Percentiles rank a stretch among this genome's conserved stretches.
Evolutionary conservation across 2,113 vertebrate genomes (phyloP).

Genomic region (Electrona antarctica): DNA sequence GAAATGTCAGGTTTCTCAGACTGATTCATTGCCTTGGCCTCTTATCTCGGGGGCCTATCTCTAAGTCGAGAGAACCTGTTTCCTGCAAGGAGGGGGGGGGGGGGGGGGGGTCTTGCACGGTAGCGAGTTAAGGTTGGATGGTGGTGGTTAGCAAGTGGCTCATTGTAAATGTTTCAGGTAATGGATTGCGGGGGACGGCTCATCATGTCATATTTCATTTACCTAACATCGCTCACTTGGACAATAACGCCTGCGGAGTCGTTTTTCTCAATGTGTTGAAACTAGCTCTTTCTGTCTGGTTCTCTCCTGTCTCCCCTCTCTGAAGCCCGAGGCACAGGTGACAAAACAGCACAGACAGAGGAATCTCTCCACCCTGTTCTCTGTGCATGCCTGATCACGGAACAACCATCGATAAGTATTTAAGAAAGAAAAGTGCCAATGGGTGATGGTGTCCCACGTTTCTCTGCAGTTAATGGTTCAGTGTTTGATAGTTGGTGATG

Average conservation of each 20-base stretch:
- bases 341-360: constrained; percentile 60
- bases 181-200: constrained; percentile 62
- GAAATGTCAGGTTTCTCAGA: constrained; percentile 63
- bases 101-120: constrained; percentile 7
- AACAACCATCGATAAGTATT: constrained; percentile 60
- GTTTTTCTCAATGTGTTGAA: constrained; percentile 61
- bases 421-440: constrained; percentile 37
- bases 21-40: constrained; percentile 74
- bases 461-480: constrained; percentile 62
- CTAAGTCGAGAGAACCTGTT: constrained; percentile 59
- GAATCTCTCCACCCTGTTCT: constrained; percentile 70
- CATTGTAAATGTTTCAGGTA: constrained; percentile 62
- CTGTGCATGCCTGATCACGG: constrained; percentile 61
- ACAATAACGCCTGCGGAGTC: constrained; percentile 60
- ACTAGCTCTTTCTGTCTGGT: constrained; percentile 59
- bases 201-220: constrained; percentile 68
- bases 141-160: constrained; percentile 33
- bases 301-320: constrained; percentile 42
- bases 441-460: constrained; percentile 5
- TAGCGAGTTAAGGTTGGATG: constrained; percentile 34
- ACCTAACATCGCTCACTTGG: constrained; percentile 66
- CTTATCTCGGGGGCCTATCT: constrained; percentile 77
- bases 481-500: constrained; percentile 57
- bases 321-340: constrained; percentile 62
- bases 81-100: constrained; percentile 51